Percentiles rank a stretch among this genome's conserved stretches.
Conservation (phyloP, 1,140 invertebrate species). For the Zophobas atratus region DNA sequence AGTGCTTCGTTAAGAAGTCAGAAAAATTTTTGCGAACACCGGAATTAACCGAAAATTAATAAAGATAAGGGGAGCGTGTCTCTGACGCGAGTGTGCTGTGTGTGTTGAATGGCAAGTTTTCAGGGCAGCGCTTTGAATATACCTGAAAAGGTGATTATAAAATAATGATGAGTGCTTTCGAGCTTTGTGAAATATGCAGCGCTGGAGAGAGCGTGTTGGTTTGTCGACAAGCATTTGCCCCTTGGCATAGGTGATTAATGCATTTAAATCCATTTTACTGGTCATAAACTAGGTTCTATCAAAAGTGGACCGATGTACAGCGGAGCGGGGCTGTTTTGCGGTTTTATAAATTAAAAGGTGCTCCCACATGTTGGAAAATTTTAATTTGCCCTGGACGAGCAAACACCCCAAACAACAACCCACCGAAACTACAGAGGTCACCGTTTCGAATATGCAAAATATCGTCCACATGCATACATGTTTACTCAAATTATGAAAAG, state of each 20-base stretch:
- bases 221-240: slow-evolving; percentile 4
- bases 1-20: slow-evolving; percentile 2
- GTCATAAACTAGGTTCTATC: slow-evolving; percentile 2
- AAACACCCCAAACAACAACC: too few relatives aligned
- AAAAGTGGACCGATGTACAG: background rate
- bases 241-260: slow-evolving; percentile 28
- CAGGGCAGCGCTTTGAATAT: slow-evolving; percentile 2
- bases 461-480: too few relatives aligned
- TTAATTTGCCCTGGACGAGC: too few relatives aligned
- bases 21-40: slow-evolving; percentile 5
- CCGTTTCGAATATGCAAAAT: too few relatives aligned
- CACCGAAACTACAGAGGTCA: too few relatives aligned
- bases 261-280: slow-evolving; percentile 11
- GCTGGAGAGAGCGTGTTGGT: slow-evolving; percentile 6
- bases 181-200: slow-evolving; percentile 30
- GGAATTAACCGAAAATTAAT: slow-evolving; percentile 1
- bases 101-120: background rate
- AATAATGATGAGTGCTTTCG: slow-evolving; percentile 31
- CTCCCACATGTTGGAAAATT: too few relatives aligned
- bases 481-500: too few relatives aligned
- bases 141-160: slow-evolving; percentile 13
- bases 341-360: background rate
- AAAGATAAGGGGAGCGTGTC: background rate
- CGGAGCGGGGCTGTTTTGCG: background rate
- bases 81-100: background rate